Percentiles rank a stretch among this genome's conserved stretches.
These are phyloP conservation scores for Phengaris arion DNA, from an alignment of 2,888 invertebrate species.

Conservation along the genomic window DNA sequence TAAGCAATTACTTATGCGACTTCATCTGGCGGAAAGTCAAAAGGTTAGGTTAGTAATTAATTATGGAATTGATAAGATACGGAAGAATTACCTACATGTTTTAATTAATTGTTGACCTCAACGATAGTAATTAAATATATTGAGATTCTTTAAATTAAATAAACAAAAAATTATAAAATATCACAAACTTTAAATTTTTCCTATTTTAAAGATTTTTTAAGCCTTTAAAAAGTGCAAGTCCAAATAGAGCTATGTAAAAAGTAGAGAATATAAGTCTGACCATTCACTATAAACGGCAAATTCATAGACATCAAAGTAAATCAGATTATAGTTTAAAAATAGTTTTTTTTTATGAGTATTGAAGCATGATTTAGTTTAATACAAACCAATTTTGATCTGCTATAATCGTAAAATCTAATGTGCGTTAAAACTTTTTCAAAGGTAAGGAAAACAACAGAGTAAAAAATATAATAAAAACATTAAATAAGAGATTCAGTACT, in stretches of 20 bases:
- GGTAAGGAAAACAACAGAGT: not conserved
- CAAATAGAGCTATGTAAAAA: too few species aligned
- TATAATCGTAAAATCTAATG: not conserved
- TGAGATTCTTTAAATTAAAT: too few species aligned
- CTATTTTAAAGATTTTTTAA: too few species aligned
- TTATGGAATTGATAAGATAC: conserved; percentile 1
- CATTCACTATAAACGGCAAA: too few species aligned
- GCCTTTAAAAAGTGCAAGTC: too few species aligned
- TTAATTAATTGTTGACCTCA: not conserved
- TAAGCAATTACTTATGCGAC: not conserved
- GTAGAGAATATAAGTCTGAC: too few species aligned
- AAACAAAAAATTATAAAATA: too few species aligned
- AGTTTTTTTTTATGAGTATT: not conserved
- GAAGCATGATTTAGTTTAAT: not conserved
- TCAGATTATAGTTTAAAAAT: not conserved
- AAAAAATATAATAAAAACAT: not conserved
- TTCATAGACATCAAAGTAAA: not conserved
- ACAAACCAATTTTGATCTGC: not conserved
- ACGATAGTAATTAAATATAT: not conserved
- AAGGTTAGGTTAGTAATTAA: not conserved
- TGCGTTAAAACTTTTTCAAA: not conserved
- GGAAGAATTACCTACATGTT: not conserved
- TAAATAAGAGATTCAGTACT: not conserved
- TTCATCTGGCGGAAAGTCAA: conserved; percentile 7
- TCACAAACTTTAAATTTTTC: too few species aligned